Evolutionary conservation across 2,888 invertebrate species (phyloP).

Genomic region (Rhingia campestris): DNA sequence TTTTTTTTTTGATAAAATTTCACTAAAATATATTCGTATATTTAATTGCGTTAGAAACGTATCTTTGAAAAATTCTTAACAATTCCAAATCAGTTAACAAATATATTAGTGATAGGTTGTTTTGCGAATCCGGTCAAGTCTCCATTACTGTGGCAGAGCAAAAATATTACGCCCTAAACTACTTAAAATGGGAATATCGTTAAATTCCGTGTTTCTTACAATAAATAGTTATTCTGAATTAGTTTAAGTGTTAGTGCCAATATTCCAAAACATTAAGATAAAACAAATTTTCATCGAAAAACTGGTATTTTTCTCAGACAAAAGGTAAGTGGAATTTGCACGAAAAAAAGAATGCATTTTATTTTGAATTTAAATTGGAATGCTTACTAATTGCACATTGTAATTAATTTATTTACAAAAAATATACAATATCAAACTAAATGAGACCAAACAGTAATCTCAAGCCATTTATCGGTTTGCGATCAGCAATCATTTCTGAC

Average conservation of each 20-base stretch:
- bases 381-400: not conserved
- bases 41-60: not conserved
- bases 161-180: slow-evolving; percentile 66
- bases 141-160: slow-evolving; percentile 26
- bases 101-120: not conserved
- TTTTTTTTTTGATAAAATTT: slow-evolving; percentile 32
- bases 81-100: not conserved
- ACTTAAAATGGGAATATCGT: slow-evolving; percentile 59
- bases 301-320: slow-evolving; percentile 1
- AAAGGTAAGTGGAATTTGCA: slow-evolving; percentile 26
- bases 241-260: slow-evolving; percentile 7
- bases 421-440: not conserved
- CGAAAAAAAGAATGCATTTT: not conserved
- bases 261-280: not conserved
- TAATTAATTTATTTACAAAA: too few species aligned
- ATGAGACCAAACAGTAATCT: not conserved
- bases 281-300: not conserved
- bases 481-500: not conserved
- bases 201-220: slow-evolving; percentile 25
- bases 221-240: slow-evolving; percentile 17
- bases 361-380: not conserved
- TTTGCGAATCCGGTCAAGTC: slow-evolving; percentile 5
- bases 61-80: not conserved
- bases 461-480: too few species aligned
- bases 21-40: slow-evolving; percentile 2